Base-by-base conservation (phyloP, 2,888 invertebrate genomes). In the Ischnura elegans region DNA sequence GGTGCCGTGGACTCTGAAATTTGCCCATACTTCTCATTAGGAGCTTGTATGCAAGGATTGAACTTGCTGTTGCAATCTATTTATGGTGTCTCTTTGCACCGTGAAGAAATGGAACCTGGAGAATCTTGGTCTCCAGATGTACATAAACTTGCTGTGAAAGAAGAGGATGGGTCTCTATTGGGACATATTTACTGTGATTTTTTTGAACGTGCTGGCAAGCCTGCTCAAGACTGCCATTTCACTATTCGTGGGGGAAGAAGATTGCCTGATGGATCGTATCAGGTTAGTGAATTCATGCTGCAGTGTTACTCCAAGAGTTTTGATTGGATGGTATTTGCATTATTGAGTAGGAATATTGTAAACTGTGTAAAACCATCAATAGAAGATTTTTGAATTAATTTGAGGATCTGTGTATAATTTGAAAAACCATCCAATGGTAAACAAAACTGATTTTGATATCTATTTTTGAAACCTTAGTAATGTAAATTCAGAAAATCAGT, bases 121-220 rank as follows among this genome's bases (percentile, higher is more conserved):
- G 99, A 99, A 96, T 97, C 98, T 0, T 99, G 99, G 99, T 97
- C 98, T 0, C 97, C 97, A 4, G 98, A 99, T 95, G 98, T 99
- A 55, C 98, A 99, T 95, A 99, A 99, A 96, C 96, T 99, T 94
- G 98, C 98, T n/a, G 99, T 99, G 45, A 97, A 97, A 1, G 98
- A 99, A 95, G 98, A 98, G 95, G 96, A 96, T 0, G 98, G 98
- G 95, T 98, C 98, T 0, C 95, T 98, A 21, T 96, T 99, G 55
- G 99, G 99, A 0, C 97, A 98, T 95, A 99, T 99, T 95, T 99
- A 99, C 96, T 99, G 99, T 96, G 99, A 99, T 96, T 98, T 99
- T 95, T 99, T 98, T 95, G 98, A 98, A 96, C 96, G 99, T 93
- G 96, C 97, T 45, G 98, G 98, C n/a, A 99, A 99, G 96, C 98